Evolutionary conservation across 2,888 invertebrate species (phyloP), one percentile per base, ranked within the genome.

Genomic region (Hololepta plana): DNA sequence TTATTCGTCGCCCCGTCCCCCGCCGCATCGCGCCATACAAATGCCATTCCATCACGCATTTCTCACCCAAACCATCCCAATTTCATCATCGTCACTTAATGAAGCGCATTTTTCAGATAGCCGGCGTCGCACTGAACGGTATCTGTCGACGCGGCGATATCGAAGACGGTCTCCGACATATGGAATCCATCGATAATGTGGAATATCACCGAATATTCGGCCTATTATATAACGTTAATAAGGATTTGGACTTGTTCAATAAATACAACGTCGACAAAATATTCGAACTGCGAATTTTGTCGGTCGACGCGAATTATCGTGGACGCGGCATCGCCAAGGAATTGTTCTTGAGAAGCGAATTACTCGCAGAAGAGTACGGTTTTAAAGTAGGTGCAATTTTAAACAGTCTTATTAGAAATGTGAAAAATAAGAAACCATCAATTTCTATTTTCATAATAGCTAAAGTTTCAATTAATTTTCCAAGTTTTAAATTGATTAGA

Each of bases 101-200:
- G 35, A 33, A 32, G 30, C 26, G 27, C 34, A 39, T 39, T 48
- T 53, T 62, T 24, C 56, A 81, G 77, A 72, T 84, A 35, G 67
- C 74, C 14, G 84, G 80, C 17, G 76, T 81, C 15, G 69, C 73
- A 6, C 51, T 84, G 26, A 82, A 82, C 42, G 82, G 82, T n/a
- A 61, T 77, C 23, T 60, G 74, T 43, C 64, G 64, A 47, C 67
- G 64, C 38, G 76, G 75, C 15, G 80, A 82, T 45, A 64, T 72
- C 31, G 72, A 73, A 45, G 60, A 64, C 35, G 69, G 72, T 2
- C 60, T 74, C 27, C 67, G 70, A 36, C 71, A 75, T 39, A 62
- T 82, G 36, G 60, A 66, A 31, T 64, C 64, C 32, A 60, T 70
- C 12, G 57, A 63, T 20, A 80, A 79, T 47, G 62, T 67, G 30